Evolutionary conservation across 2,797 vertebrate species (phyloP).

Genomic region (Pseudochirops corinnae): DNA sequence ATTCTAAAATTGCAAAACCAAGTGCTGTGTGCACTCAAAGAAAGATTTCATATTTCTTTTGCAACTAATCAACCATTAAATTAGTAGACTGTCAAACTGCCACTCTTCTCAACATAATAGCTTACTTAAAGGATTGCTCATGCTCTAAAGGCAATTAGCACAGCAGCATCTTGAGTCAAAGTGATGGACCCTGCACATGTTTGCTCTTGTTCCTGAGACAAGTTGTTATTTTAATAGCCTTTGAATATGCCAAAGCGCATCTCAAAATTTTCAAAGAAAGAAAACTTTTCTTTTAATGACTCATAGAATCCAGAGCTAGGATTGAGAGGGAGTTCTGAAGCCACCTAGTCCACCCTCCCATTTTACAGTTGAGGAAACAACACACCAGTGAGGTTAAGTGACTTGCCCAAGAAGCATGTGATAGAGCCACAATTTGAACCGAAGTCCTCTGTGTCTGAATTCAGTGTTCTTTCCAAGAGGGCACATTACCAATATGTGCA

Average conservation of each 20-base stretch:
- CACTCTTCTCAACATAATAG: neutral
- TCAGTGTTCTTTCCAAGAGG: neutral
- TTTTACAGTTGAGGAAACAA: neutral
- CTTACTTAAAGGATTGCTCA: neutral
- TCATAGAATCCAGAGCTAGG: neutral
- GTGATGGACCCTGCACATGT: accelerated
- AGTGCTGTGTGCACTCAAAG: neutral
- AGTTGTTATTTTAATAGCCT: neutral
- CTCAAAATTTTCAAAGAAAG: neutral
- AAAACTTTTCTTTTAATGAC: neutral
- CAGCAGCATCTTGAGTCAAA: neutral
- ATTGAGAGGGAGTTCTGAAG: neutral
- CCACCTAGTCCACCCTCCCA: neutral
- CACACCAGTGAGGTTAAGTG: neutral
- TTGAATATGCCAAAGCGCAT: neutral
- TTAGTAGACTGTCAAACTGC: neutral
- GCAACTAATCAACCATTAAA: neutral
- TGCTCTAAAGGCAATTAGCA: neutral
- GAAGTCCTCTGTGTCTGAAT: neutral
- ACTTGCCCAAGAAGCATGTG: neutral
- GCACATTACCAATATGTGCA: neutral
- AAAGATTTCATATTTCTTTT: neutral
- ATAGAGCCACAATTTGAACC: neutral
- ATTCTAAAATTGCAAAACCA: neutral
- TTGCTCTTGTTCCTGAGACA: slow-evolving; percentile 1